Conservation (phyloP, 2,113 vertebrate species). For the Syngnathus floridae region DNA sequence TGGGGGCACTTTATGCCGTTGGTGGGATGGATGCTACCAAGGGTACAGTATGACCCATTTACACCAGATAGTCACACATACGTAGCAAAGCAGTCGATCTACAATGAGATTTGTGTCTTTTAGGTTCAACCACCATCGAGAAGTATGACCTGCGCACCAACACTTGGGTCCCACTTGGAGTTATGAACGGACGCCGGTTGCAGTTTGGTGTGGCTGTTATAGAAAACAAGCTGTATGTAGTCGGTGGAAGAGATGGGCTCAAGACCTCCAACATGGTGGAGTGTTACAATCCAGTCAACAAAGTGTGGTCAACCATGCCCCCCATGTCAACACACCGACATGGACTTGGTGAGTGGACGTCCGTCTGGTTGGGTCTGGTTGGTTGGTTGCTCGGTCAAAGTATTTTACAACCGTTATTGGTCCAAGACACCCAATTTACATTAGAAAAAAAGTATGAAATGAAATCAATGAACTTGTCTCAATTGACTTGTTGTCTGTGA, state of each 20-base stretch:
- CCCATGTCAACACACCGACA: constrained; percentile 98
- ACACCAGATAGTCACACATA: neutral
- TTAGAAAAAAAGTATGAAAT: no score
- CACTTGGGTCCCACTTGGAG: constrained; percentile 85
- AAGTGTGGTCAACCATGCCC: constrained; percentile 91
- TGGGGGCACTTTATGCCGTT: constrained; percentile 90
- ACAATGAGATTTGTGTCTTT: constrained; percentile 2
- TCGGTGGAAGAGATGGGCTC: constrained; percentile 90
- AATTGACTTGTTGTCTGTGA: no score
- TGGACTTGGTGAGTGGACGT: constrained; percentile 77
- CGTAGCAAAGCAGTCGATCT: neutral
- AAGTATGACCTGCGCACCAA: constrained; percentile 93
- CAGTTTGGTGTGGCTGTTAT: constrained; percentile 97
- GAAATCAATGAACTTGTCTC: no score
- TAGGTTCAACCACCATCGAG: constrained; percentile 92
- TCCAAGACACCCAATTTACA: no score
- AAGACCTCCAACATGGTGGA: constrained; percentile 96
- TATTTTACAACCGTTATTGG: neutral
- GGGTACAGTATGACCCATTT: constrained; percentile 60
- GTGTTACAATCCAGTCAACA: constrained; percentile 86
- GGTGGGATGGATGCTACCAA: constrained; percentile 94
- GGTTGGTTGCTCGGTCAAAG: neutral
- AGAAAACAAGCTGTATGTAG: constrained; percentile 90
- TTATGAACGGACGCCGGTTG: constrained; percentile 85
- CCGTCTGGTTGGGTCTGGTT: no score